These are phyloP conservation scores for Mobula hypostoma DNA, from an alignment of 2,113 vertebrate genomes.

Conservation along the genomic window DNA sequence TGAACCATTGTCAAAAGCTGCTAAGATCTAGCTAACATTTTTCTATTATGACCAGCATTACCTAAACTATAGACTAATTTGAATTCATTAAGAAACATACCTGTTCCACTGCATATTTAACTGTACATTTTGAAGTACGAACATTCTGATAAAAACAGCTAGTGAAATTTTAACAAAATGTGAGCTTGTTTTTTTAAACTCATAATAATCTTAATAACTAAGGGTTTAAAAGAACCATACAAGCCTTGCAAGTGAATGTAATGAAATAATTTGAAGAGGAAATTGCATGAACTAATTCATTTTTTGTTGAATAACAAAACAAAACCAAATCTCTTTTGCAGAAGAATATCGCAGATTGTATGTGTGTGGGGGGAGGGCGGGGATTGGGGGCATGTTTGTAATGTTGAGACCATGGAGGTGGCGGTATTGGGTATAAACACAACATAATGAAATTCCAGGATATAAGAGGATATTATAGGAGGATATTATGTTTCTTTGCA, in stretches of 20 bases:
- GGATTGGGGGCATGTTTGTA: too few species aligned
- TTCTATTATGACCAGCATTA: conserved; percentile 12
- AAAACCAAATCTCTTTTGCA: neutral
- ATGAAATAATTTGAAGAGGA: neutral
- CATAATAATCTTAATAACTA: neutral
- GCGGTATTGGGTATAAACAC: neutral
- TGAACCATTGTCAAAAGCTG: conserved; percentile 21
- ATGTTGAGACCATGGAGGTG: too few species aligned
- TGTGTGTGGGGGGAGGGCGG: too few species aligned
- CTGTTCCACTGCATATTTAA: neutral
- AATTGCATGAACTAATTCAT: neutral
- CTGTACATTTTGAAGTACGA: conserved; percentile 26
- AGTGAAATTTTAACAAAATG: neutral
- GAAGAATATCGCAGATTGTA: neutral
- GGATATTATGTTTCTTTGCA: neutral
- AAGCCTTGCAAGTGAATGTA: neutral
- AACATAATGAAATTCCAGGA: neutral
- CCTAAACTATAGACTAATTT: conserved; percentile 6
- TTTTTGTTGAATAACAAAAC: neutral
- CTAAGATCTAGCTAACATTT: conserved; percentile 12
- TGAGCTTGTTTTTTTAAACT: neutral
- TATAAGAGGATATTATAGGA: neutral
- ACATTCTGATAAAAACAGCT: conserved; percentile 25
- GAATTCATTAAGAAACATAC: conserved; percentile 10
- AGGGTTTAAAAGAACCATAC: neutral